Evolutionary conservation across 2,113 vertebrate species (phyloP).

Genomic region (Thunnus maccoyii): DNA sequence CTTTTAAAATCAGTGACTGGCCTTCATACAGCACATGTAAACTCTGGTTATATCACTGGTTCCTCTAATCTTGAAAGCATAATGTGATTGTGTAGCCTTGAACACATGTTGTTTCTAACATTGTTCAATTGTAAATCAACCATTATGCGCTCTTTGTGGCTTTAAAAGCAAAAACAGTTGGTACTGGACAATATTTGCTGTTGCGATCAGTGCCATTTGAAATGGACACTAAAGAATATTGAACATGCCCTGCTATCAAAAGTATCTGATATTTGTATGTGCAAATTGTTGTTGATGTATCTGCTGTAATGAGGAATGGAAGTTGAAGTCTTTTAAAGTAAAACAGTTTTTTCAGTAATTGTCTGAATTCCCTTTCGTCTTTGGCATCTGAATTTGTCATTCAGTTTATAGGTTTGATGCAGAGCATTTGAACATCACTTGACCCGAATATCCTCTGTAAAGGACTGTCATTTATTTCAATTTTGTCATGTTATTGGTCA

Average conservation of each 20-base stretch:
- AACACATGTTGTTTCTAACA: constrained; percentile 28
- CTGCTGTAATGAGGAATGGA: constrained; percentile 67
- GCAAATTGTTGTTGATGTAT: constrained; percentile 46
- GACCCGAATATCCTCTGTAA: no score
- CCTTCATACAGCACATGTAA: constrained; percentile 29
- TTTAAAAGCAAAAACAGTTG: constrained; percentile 33
- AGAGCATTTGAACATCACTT: no score
- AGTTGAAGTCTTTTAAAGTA: constrained; percentile 59
- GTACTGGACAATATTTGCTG: constrained; percentile 21
- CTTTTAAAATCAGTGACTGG: constrained; percentile 12
- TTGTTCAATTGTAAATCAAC: constrained; percentile 25
- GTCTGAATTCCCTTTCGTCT: neutral
- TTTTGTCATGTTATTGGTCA: neutral
- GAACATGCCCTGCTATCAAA: constrained; percentile 28
- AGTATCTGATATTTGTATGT: constrained; percentile 55
- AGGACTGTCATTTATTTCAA: neutral
- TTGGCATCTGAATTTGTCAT: no score
- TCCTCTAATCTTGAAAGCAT: constrained; percentile 62
- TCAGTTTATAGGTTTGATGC: no score
- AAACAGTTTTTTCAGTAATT: constrained; percentile 50
- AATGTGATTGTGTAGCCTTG: constrained; percentile 66
- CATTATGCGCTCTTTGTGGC: constrained; percentile 14
- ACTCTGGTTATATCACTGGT: constrained; percentile 57
- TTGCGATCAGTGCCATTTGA: constrained; percentile 48
- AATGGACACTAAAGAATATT: constrained; percentile 21